Evolutionary conservation across 2,888 invertebrate genomes (phyloP), one percentile per base, ranked within the genome.

Genomic region (Dryobotodes eremita): DNA sequence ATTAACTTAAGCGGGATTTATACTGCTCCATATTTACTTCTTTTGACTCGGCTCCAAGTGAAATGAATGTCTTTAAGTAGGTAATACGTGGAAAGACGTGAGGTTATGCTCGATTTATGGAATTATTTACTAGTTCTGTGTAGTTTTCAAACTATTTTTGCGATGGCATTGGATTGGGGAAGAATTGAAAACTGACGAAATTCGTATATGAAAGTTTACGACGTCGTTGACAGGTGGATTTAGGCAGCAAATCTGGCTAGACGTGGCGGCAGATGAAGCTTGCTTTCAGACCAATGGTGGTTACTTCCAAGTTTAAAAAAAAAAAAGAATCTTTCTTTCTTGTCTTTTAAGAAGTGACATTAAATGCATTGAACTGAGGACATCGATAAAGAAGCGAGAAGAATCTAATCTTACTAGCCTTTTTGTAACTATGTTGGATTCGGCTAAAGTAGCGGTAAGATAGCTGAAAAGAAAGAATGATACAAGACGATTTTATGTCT

Each of bases 1-100:
- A 73, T 84, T 76, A 85, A 85, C 62, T 85, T 74, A 31, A 62
- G 53, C 69, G n/a, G 15, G 36, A 66, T 74, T 57, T 66, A 61
- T 53, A 46, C n/a, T 59, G 42, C 61, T 62, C 11, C 65, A 53
- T 76, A 66, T 69, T 75, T 59, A 42, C 23, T 48, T 36, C 50
- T 42, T 57, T 31, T 75, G 64, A 72, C 59, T 53, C 48, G 59
- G 68, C n/a, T 83, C 72, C 46, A 65, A 83, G 84, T 59, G 20
- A 71, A 83, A 83, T 77, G 0, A 64, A 77, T 64, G 50, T 50
- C 61, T 50, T 36, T 31, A 50, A 50, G 31, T 23, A 23, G 57
- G n/a, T 50, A 23, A 55, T 23, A n/a, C 2, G 11, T 46, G 31
- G 17, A 17, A 17, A 48, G 15, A 59, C 2, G 48, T 31, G 55